A percentile compares a stretch with the other conserved stretches of the same genome.
Evolutionary conservation across 2,113 vertebrate genomes (phyloP).

Genomic region (Copsychus sechellarum): DNA sequence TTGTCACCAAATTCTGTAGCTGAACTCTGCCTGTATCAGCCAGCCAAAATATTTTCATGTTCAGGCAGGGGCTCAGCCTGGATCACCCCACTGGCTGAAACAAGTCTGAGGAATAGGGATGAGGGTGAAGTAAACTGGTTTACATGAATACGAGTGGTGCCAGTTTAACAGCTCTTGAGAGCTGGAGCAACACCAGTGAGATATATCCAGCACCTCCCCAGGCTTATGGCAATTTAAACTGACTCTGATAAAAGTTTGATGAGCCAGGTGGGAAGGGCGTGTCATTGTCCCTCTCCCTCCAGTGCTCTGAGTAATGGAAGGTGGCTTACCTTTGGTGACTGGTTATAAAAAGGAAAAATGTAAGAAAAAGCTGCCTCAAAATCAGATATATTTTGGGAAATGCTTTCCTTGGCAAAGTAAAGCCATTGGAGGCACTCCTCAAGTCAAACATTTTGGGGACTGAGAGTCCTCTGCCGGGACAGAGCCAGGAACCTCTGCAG

Average conservation of each 20-base stretch:
- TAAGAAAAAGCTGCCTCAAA: neutral
- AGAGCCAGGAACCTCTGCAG: neutral
- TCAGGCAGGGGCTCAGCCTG: neutral
- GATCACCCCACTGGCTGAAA: neutral
- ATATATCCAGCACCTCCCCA: neutral
- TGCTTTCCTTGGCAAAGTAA: neutral
- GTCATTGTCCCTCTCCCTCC: neutral
- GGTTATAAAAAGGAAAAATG: neutral
- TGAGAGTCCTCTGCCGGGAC: neutral
- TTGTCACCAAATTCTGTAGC: neutral
- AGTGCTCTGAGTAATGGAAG: neutral
- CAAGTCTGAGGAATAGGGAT: neutral
- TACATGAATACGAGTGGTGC: neutral
- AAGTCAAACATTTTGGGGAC: neutral
- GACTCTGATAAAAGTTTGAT: neutral
- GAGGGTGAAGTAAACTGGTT: neutral
- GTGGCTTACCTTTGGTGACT: neutral
- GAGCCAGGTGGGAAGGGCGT: neutral
- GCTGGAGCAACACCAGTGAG: rapidly evolving
- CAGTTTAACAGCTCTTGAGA: neutral
- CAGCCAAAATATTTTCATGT: neutral
- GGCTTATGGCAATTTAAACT: neutral
- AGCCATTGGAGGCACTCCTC: neutral
- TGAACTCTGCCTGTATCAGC: neutral
- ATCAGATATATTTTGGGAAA: neutral